Percentiles rank a stretch among this genome's conserved stretches.
Conservation (phyloP, 2,113 vertebrate species). For the Stegostoma tigrinum region DNA sequence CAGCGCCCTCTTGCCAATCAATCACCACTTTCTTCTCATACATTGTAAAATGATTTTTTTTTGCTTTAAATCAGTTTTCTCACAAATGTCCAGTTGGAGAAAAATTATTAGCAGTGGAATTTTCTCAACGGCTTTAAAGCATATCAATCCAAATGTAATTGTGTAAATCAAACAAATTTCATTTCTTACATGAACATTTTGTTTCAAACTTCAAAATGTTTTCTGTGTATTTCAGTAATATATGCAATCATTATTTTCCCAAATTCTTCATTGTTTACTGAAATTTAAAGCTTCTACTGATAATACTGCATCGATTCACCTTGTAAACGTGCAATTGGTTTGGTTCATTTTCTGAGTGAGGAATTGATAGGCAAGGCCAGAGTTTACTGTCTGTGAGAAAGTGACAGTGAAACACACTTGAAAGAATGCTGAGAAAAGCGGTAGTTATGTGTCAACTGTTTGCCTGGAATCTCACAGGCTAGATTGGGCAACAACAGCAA, state of each 20-base stretch:
- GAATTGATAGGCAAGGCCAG: neutral
- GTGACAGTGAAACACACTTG: neutral
- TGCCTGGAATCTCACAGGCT: neutral
- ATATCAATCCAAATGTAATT: neutral
- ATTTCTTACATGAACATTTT: neutral
- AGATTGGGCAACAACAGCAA: neutral
- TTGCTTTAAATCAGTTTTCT: too few species aligned
- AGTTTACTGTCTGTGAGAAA: neutral
- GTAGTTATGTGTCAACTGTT: neutral
- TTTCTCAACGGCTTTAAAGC: neutral
- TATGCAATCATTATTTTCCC: neutral
- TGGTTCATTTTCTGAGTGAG: neutral
- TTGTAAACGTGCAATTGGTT: neutral
- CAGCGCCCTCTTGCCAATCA: too few species aligned
- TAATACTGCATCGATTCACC: neutral
- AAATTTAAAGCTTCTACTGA: neutral
- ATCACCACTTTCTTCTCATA: too few species aligned
- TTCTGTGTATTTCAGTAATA: neutral
- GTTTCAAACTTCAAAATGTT: neutral
- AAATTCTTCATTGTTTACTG: neutral
- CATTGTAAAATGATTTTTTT: too few species aligned
- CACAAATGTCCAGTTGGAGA: too few species aligned
- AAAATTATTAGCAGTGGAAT: too few species aligned
- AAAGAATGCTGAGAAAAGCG: neutral
- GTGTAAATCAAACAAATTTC: neutral